Conservation (phyloP, 2,797 vertebrate species). For the Cyprinodon diabolis region DNA sequence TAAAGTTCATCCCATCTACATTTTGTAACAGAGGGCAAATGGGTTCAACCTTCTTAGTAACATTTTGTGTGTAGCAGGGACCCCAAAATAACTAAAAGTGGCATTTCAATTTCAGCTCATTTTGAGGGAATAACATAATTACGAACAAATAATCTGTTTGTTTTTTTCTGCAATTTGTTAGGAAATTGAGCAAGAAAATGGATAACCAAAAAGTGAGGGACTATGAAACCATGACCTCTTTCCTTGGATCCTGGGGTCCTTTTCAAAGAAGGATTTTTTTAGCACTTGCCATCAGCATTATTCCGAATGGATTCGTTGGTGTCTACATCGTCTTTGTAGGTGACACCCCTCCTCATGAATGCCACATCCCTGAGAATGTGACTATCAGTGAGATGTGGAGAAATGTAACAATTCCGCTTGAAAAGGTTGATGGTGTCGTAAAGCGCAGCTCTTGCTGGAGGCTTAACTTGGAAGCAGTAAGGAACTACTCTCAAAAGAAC, state of each 20-base stretch:
- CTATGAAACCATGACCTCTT: slow-evolving; percentile 80
- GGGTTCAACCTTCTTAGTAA: too few relatives aligned
- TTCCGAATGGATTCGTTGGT: slow-evolving; percentile 87
- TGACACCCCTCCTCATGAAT: slow-evolving; percentile 82
- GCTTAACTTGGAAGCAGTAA: slow-evolving; percentile 77
- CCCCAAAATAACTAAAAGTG: neutral
- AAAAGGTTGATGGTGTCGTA: slow-evolving; percentile 49
- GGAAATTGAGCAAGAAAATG: slow-evolving; percentile 3
- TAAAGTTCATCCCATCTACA: neutral
- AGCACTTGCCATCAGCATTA: slow-evolving; percentile 84
- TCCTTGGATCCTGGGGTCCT: slow-evolving; percentile 84
- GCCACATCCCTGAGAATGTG: slow-evolving; percentile 75
- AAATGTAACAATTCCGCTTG: slow-evolving; percentile 81
- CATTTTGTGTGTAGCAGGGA: too few relatives aligned
- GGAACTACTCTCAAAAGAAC: slow-evolving; percentile 76
- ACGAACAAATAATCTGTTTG: neutral
- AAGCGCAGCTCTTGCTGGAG: slow-evolving; percentile 79
- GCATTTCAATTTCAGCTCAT: neutral
- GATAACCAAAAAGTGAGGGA: slow-evolving; percentile 57
- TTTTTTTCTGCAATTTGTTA: neutral
- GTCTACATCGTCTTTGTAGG: slow-evolving; percentile 83
- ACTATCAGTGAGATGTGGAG: slow-evolving; percentile 84
- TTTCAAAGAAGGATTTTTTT: slow-evolving; percentile 86
- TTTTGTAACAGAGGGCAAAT: too few relatives aligned
- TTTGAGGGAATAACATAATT: neutral